Conservation (phyloP, 2,888 invertebrate genomes). For the Troglohyphantes excavatus region DNA sequence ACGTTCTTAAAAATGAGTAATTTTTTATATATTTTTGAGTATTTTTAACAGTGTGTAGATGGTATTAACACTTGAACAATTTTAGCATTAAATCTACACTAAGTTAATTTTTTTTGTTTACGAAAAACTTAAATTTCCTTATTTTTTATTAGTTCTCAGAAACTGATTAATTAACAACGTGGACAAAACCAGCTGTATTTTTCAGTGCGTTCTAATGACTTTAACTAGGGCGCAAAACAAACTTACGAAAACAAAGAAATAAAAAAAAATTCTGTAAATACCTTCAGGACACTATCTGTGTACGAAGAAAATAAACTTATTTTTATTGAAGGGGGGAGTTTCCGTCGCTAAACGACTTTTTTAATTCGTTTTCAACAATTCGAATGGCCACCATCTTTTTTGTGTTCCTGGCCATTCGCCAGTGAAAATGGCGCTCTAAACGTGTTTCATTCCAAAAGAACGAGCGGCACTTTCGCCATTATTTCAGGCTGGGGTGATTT, state of each 20-base stretch:
- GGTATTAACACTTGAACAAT: too few relatives aligned
- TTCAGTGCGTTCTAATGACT: neutral
- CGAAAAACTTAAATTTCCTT: too few relatives aligned
- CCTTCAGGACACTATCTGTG: neutral
- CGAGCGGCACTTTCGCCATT: neutral
- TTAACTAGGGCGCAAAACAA: neutral
- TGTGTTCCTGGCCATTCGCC: neutral
- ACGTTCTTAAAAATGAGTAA: too few relatives aligned
- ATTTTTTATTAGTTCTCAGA: too few relatives aligned
- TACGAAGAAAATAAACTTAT: neutral
- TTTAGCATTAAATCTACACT: too few relatives aligned
- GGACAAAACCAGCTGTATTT: neutral
- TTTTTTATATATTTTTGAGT: too few relatives aligned
- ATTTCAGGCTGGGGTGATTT: neutral
- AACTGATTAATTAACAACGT: neutral
- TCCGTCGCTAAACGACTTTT: neutral
- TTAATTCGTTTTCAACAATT: neutral
- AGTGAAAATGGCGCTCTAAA: conserved; percentile 1
- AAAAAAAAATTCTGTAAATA: neutral
- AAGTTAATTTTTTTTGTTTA: too few relatives aligned
- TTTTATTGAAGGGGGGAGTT: neutral
- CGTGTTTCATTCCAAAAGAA: neutral
- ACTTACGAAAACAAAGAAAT: neutral
- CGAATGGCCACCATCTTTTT: neutral
- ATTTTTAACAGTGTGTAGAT: too few relatives aligned